Conservation (phyloP, 2,888 invertebrate species). For the Drosophila borealis region DNA sequence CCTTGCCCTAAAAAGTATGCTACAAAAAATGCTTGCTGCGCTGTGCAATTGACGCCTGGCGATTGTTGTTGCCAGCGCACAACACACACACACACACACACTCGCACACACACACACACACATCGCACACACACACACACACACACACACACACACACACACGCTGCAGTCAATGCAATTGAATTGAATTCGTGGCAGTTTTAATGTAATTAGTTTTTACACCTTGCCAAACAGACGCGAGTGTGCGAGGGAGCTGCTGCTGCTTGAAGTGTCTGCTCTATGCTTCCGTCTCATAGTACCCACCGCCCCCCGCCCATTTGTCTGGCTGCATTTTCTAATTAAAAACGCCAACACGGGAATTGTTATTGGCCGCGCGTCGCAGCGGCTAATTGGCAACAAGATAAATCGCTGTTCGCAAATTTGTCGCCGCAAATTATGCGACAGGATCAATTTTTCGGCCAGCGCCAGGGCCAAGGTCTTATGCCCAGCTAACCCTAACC, state of each 20-base stretch:
- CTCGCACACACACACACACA: slow-evolving; percentile 19
- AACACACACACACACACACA: slow-evolving; percentile 31
- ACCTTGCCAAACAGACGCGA: slow-evolving; percentile 64
- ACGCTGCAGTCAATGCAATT: slow-evolving; percentile 66
- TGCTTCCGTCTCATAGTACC: not conserved
- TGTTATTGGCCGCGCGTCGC: slow-evolving; percentile 49
- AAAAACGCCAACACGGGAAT: slow-evolving; percentile 69
- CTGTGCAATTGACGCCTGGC: slow-evolving; percentile 20
- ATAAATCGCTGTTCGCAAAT: slow-evolving; percentile 72
- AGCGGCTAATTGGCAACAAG: slow-evolving; percentile 72
- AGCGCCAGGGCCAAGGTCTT: slow-evolving; percentile 50
- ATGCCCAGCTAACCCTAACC: not conserved
- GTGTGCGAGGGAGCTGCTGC: too few species aligned
- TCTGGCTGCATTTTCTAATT: slow-evolving; percentile 70
- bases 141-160: slow-evolving; percentile 6
- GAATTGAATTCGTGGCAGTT: slow-evolving; percentile 79
- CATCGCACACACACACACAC: slow-evolving; percentile 30
- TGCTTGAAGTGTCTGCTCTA: slow-evolving; percentile 10
- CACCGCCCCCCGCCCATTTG: slow-evolving; percentile 18
- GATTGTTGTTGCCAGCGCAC: slow-evolving; percentile 35
- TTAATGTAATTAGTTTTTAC: slow-evolving; percentile 79
- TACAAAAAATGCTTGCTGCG: slow-evolving; percentile 38
- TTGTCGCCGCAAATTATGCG: slow-evolving; percentile 69
- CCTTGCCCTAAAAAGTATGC: slow-evolving; percentile 60
- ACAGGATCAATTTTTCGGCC: slow-evolving; percentile 67